Evolutionary conservation across 2,888 invertebrate genomes (phyloP).

Genomic region (Philereme transversata): DNA sequence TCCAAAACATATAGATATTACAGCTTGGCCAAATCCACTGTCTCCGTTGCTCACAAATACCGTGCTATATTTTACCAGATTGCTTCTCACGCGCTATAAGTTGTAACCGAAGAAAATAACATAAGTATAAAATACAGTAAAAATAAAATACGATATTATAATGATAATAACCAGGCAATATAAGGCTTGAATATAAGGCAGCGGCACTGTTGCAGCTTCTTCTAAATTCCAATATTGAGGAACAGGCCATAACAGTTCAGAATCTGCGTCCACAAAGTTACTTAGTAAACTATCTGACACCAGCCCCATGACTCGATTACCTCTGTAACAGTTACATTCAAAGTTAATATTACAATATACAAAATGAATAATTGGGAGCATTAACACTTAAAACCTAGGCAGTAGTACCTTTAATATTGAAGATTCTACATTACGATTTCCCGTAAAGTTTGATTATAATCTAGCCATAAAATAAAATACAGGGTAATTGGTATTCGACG

Average conservation of each 20-base stretch:
- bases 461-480: too few relatives aligned
- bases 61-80: not conserved
- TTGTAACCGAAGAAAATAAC: not conserved
- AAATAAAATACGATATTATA: not conserved
- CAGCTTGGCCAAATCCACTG: slow-evolving; percentile 32
- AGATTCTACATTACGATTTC: too few relatives aligned
- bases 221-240: slow-evolving; percentile 86
- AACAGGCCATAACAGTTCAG: slow-evolving; percentile 81
- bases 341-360: not conserved
- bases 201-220: slow-evolving; percentile 88
- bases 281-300: slow-evolving; percentile 75
- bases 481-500: too few relatives aligned
- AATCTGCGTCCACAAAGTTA: slow-evolving; percentile 74
- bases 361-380: not conserved
- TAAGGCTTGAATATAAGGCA: slow-evolving; percentile 84
- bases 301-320: slow-evolving; percentile 84
- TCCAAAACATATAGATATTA: slow-evolving; percentile 28
- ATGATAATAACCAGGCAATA: slow-evolving; percentile 38
- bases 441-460: too few relatives aligned
- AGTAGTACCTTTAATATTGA: too few relatives aligned
- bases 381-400: too few relatives aligned
- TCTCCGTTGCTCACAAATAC: slow-evolving; percentile 32
- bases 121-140: not conserved
- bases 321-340: slow-evolving; percentile 48
- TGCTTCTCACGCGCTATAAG: slow-evolving; percentile 24